These are phyloP conservation scores for Penaeus chinensis DNA, from an alignment of 1,140 invertebrate genomes.

Conservation along the genomic window DNA sequence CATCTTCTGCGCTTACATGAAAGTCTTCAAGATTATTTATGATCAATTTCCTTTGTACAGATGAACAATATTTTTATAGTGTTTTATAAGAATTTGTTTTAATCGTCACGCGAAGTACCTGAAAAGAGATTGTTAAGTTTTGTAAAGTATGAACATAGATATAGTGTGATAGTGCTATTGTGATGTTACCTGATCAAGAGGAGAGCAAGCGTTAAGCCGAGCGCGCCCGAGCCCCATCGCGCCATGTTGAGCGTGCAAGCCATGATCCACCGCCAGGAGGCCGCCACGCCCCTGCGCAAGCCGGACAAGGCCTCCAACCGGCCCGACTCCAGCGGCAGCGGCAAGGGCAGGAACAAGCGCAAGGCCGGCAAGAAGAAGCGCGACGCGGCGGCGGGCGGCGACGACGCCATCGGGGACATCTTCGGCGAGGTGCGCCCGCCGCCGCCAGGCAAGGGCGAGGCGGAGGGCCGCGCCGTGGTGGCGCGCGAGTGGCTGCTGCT, in stretches of 20 bases:
- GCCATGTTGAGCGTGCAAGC: slow-evolving; percentile 45
- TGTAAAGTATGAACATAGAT: too few relatives aligned
- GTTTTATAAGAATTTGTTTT: too few relatives aligned
- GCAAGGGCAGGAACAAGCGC: slow-evolving; percentile 21
- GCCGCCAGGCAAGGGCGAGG: not conserved
- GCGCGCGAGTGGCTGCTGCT: slow-evolving; percentile 48
- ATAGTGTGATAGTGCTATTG: too few relatives aligned
- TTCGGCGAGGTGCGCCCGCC: slow-evolving; percentile 31
- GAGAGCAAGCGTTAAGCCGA: too few relatives aligned
- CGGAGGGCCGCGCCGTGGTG: slow-evolving; percentile 26
- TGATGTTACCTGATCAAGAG: too few relatives aligned
- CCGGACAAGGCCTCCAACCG: slow-evolving; percentile 32
- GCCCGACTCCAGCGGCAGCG: not conserved
- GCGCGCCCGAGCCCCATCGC: too few relatives aligned
- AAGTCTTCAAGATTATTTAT: too few relatives aligned
- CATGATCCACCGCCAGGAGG: slow-evolving; percentile 50
- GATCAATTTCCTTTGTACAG: too few relatives aligned
- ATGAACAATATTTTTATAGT: too few relatives aligned
- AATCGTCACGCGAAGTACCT: too few relatives aligned
- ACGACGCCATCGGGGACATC: slow-evolving; percentile 46
- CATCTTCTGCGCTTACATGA: too few relatives aligned
- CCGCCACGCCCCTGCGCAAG: slow-evolving; percentile 37
- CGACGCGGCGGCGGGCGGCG: slow-evolving; percentile 45
- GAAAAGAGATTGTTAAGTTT: too few relatives aligned
- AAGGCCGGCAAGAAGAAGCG: slow-evolving; percentile 32